These are phyloP conservation scores for Elysia crispata DNA, from an alignment of 2,888 invertebrate genomes.

Conservation along the genomic window DNA sequence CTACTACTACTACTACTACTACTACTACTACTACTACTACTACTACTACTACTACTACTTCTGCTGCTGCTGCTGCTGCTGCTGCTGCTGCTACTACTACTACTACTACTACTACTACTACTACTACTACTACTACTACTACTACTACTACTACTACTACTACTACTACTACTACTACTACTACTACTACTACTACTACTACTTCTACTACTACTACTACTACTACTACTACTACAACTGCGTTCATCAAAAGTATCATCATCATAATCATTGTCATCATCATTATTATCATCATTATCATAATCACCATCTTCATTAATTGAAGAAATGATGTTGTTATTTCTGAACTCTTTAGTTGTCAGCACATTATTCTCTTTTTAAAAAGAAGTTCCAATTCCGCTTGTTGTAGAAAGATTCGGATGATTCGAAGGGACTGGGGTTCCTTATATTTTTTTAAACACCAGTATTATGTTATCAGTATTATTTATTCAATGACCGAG, in stretches of 20 bases:
- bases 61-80: too few species aligned
- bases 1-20: slow-evolving; percentile 25
- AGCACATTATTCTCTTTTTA: too few species aligned
- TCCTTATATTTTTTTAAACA: too few species aligned
- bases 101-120: slow-evolving; percentile 32
- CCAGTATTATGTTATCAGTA: too few species aligned
- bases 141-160: slow-evolving; percentile 31
- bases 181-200: slow-evolving; percentile 32
- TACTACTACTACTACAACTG: slow-evolving; percentile 22
- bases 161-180: slow-evolving; percentile 29
- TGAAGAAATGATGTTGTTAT: too few species aligned
- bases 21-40: slow-evolving; percentile 2
- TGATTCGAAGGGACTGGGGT: too few species aligned
- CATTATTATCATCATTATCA: neutral
- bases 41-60: too few species aligned
- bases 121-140: slow-evolving; percentile 31
- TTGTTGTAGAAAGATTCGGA: too few species aligned
- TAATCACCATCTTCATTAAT: too few species aligned
- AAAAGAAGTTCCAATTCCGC: too few species aligned
- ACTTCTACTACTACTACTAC: slow-evolving; percentile 6
- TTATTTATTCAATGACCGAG: too few species aligned
- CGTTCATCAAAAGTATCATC: neutral
- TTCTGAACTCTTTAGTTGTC: too few species aligned
- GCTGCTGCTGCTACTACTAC: slow-evolving; percentile 22
- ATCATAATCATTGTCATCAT: neutral